Conservation (phyloP, 2,113 vertebrate genomes). For the Thalassarche chlororhynchos region DNA sequence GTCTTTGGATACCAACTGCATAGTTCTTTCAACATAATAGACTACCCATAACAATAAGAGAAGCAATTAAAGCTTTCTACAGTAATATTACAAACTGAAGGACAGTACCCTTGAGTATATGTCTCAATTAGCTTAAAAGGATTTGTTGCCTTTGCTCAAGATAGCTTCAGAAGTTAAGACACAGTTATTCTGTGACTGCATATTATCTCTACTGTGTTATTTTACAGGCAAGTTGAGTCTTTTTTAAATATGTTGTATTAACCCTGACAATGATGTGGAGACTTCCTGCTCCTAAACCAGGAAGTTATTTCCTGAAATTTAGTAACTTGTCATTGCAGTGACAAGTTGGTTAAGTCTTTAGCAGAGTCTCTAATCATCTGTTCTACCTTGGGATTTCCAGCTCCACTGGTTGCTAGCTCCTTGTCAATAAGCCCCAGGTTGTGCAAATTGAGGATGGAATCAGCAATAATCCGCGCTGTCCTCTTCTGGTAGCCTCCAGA, state of each 20-base stretch:
- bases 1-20: background rate
- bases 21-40: background rate
- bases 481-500: conserved; percentile 95
- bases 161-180: background rate
- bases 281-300: background rate
- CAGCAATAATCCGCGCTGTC: conserved; percentile 92
- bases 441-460: conserved; percentile 93
- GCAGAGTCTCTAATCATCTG: conserved; percentile 55
- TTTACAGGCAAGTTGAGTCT: background rate
- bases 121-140: background rate
- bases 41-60: background rate
- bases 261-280: background rate
- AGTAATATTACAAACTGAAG: background rate
- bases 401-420: background rate
- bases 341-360: conserved; percentile 31
- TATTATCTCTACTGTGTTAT: background rate
- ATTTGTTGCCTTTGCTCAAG: background rate
- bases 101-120: background rate
- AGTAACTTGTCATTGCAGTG: conserved; percentile 29
- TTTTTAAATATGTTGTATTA: background rate
- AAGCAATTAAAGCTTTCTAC: background rate
- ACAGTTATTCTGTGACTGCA: background rate
- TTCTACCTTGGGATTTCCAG: conserved; percentile 56
- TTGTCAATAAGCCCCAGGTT: conserved; percentile 81
- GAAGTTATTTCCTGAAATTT: background rate